A percentile compares a stretch with the other conserved stretches of the same genome.
Conservation (phyloP, 2,797 vertebrate genomes). For the Poecilia velifera region DNA sequence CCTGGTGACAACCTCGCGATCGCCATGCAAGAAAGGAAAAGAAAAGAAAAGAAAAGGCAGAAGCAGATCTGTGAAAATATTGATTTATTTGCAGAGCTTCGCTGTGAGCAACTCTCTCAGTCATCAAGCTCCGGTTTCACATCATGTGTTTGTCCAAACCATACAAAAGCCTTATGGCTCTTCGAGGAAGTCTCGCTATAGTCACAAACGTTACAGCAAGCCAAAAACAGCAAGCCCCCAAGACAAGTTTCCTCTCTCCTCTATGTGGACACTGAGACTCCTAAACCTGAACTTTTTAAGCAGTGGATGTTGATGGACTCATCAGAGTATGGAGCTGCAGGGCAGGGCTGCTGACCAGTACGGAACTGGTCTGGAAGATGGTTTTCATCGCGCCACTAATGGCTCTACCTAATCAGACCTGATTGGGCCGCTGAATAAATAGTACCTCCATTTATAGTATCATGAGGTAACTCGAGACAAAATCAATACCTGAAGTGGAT, state of each 20-base stretch:
- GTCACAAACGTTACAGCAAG: constrained; percentile 62
- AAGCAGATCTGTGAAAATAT: constrained; percentile 85
- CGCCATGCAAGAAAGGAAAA: constrained; percentile 58
- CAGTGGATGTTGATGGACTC: constrained; percentile 60
- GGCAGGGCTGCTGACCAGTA: constrained; percentile 65
- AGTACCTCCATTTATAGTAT: constrained; percentile 73
- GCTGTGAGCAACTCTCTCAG: constrained; percentile 76
- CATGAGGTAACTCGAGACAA: constrained; percentile 71
- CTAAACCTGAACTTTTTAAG: constrained; percentile 63
- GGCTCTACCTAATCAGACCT: constrained; percentile 76
- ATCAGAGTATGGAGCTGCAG: constrained; percentile 58
- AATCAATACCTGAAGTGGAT: constrained; percentile 72
- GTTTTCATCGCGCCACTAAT: constrained; percentile 78
- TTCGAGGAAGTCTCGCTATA: constrained; percentile 72
- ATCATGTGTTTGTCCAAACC: constrained; percentile 82
- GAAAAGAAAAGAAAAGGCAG: constrained; percentile 74
- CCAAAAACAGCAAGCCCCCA: constrained; percentile 76
- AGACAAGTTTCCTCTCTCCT: constrained; percentile 71
- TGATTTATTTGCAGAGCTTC: constrained; percentile 85
- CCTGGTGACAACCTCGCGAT: constrained; percentile 49
- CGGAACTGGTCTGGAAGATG: constrained; percentile 71
- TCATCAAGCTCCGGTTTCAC: constrained; percentile 83
- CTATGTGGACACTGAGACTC: constrained; percentile 66
- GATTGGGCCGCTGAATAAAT: constrained; percentile 77
- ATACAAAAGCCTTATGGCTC: constrained; percentile 79